phyloP scores from a whole-genome alignment of 1,140 invertebrate genomes.

The Nasonia longicornis region DNA sequence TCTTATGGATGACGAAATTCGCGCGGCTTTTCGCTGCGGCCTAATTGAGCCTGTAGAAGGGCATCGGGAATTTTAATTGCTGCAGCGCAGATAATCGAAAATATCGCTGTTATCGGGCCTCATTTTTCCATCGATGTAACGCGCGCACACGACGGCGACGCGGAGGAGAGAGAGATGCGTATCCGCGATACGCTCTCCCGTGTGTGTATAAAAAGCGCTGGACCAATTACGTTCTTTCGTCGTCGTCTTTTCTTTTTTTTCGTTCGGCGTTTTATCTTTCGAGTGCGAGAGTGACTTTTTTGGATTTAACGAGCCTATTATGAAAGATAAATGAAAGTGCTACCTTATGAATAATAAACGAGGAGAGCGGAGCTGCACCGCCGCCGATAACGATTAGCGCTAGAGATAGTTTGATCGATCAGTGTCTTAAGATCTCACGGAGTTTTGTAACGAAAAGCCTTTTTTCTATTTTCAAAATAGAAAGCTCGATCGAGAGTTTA shows the following conservation, averaged over 20 bases:
- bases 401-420: background rate
- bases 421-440: background rate
- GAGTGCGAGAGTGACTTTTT: background rate
- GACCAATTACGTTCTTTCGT: conserved; percentile 14
- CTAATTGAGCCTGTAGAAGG: conserved; percentile 7
- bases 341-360: conserved; percentile 12
- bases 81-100: conserved; percentile 31
- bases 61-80: conserved; percentile 38
- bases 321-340: conserved; percentile 24
- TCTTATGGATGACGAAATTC: conserved; percentile 32
- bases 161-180: background rate
- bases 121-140: conserved; percentile 33
- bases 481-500: background rate
- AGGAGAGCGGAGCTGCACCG: background rate
- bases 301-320: conserved; percentile 7
- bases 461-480: background rate
- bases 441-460: background rate
- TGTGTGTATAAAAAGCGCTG: background rate
- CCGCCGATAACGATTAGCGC: background rate
- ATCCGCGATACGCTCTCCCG: background rate
- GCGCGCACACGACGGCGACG: background rate
- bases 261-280: background rate
- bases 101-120: conserved; percentile 35
- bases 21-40: conserved; percentile 1
- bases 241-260: background rate